phyloP scores from a whole-genome alignment of 2,797 vertebrate species.

The Toxotes lorentzi region DNA sequence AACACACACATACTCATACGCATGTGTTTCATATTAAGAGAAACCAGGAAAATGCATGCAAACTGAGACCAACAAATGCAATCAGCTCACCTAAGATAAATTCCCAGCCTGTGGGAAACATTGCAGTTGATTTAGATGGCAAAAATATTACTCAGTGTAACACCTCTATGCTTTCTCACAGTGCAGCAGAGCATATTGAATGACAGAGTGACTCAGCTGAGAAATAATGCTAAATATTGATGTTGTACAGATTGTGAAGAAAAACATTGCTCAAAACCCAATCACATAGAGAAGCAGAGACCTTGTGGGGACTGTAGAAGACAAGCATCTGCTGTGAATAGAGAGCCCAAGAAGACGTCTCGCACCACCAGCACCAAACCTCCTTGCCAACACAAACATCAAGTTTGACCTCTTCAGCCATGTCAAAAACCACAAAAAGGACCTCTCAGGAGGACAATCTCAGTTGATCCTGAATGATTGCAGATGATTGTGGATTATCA shows the following conservation, averaged over 20 bases:
- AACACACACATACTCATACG: constrained; percentile 4
- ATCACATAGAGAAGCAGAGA: background rate
- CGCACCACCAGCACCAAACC: background rate
- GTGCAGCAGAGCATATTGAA: background rate
- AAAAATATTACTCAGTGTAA: background rate
- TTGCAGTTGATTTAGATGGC: background rate
- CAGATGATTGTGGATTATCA: background rate
- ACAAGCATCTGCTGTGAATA: background rate
- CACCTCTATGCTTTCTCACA: background rate
- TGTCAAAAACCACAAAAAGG: background rate
- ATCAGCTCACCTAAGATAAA: background rate
- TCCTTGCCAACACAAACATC: background rate
- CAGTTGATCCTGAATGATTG: background rate
- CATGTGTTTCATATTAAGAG: background rate
- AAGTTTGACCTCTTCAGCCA: background rate
- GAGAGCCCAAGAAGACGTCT: background rate
- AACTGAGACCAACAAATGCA: background rate
- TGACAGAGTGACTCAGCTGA: background rate
- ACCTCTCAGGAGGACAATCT: background rate
- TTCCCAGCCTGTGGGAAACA: background rate
- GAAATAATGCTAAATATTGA: background rate
- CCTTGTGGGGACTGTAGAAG: too few species aligned
- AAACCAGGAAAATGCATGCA: background rate
- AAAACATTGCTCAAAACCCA: background rate
- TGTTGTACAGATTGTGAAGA: background rate